phyloP scores from a whole-genome alignment of 2,113 vertebrate genomes.

The Clarias magur region DNA sequence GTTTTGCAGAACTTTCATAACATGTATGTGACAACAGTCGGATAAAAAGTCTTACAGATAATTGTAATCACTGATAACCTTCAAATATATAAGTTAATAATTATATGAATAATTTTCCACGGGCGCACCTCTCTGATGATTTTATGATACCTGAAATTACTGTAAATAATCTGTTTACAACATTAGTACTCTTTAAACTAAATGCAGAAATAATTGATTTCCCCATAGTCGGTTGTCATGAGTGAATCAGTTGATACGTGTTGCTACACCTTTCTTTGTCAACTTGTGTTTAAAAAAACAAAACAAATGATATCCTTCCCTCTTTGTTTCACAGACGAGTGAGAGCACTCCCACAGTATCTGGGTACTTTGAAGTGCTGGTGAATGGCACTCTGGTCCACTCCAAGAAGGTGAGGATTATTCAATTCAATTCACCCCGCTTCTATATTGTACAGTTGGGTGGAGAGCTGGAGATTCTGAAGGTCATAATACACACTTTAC shows the following conservation, averaged over 20 bases:
- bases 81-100: background rate
- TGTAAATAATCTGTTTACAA: background rate
- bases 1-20: background rate
- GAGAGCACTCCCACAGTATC: constrained; percentile 51
- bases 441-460: background rate
- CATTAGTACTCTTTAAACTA: background rate
- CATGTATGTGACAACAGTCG: background rate
- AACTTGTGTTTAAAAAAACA: too few relatives aligned
- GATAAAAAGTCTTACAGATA: background rate
- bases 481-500: background rate
- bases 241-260: background rate
- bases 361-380: constrained; percentile 61
- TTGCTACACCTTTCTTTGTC: background rate
- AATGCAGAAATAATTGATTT: background rate
- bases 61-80: background rate
- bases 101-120: background rate
- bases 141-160: background rate
- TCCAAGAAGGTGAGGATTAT: constrained; percentile 58
- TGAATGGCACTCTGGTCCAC: constrained; percentile 56
- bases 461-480: background rate
- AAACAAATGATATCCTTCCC: background rate
- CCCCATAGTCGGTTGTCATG: background rate
- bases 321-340: constrained; percentile 46
- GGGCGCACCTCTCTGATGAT: background rate
- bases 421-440: background rate